Base-by-base conservation (phyloP, 2,888 invertebrate species). In the Xylophagus ater region DNA sequence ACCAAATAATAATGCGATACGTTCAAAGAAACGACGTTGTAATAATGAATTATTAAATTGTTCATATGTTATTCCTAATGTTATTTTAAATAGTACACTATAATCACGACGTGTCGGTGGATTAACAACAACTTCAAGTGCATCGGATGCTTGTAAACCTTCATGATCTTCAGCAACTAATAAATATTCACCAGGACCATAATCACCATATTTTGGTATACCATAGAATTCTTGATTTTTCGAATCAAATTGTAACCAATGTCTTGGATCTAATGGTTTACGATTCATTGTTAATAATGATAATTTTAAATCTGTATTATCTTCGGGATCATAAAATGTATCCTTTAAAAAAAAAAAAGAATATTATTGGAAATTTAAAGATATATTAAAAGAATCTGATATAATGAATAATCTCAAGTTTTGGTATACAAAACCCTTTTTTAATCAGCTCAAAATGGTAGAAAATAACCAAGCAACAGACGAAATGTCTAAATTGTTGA, bases 141-240 rank as follows among this genome's bases (percentile, higher is more conserved):
- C 84, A 62, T 92, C 90, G 42, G 77, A 78, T 1, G 83, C 87
- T 18, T 75, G 77, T 48, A 80, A 67, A 29, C 81, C 80, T 46
- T 76, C 78, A 8, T 74, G 76, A 56, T 85, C 84, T 55, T 80
- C 76, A 30, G 83, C 83, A 36, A 78, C 73, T 54, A 90, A 65
- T 50, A 85, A 78, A 56, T 87, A 90, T 51, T 82, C 81, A 46
- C 77, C 76, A 10, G 74, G 72, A 20, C 86, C 85, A 14, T 74
- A 72, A 58, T 90, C 82, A 2, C 68, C 67, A 1, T 74, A 68
- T 44, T 79, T 67, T 2, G 90, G 89, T 37, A 94, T 72, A 0
- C 92, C 92, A 57, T 77, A 87, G 65, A 94, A 85, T 66, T 87
- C 88, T 54, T 87, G 83, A 66, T 87, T 88, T 53, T 81, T 82